phyloP scores from a whole-genome alignment of 2,888 invertebrate genomes.

The Trichogramma evanescens region DNA sequence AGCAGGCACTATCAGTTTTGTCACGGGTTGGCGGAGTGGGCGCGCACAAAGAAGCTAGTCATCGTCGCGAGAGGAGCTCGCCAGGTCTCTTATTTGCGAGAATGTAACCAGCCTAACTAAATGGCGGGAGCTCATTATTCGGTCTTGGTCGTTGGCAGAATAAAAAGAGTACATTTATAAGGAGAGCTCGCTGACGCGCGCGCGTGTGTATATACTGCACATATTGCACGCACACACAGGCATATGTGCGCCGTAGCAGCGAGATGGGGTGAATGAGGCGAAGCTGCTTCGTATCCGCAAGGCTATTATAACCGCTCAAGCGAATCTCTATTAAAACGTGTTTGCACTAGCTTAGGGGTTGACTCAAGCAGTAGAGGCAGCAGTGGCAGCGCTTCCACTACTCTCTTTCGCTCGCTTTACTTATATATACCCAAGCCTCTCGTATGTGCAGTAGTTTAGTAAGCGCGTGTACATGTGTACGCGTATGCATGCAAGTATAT shows the following conservation, averaged over 20 bases:
- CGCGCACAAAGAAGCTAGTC: too few species aligned
- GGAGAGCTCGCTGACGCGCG: too few species aligned
- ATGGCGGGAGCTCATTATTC: background rate
- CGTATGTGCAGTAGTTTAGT: background rate
- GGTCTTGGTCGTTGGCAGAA: background rate
- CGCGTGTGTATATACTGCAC: too few species aligned
- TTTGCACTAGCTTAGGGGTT: conserved; percentile 49
- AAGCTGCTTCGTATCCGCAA: conserved; percentile 39
- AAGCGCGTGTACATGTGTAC: background rate
- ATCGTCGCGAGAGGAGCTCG: too few species aligned
- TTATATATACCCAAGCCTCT: too few species aligned
- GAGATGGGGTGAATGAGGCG: background rate
- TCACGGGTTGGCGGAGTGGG: too few species aligned
- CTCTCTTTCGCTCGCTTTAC: too few species aligned
- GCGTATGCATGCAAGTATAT: conserved; percentile 4
- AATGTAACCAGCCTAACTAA: background rate
- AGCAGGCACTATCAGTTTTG: too few species aligned
- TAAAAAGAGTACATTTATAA: too few species aligned
- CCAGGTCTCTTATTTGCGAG: too few species aligned
- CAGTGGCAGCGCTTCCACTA: too few species aligned
- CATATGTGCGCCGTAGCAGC: background rate
- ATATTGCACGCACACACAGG: too few species aligned
- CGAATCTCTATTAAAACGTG: conserved; percentile 49
- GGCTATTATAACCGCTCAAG: conserved; percentile 49
- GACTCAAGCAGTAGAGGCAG: conserved; percentile 37